phyloP scores from a whole-genome alignment of 2,888 invertebrate genomes.

The Mimas tiliae region DNA sequence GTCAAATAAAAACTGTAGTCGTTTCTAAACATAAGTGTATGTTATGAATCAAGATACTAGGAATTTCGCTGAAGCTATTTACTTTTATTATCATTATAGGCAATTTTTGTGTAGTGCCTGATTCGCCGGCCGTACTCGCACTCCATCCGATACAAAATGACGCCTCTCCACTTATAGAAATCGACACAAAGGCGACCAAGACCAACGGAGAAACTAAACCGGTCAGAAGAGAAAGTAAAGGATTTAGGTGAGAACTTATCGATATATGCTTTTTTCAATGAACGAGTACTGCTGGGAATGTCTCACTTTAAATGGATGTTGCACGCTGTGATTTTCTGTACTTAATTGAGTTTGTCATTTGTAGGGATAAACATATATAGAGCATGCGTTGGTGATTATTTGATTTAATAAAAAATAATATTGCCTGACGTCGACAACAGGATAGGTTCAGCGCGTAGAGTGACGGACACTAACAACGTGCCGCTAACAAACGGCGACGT shows the following conservation, averaged over 20 bases:
- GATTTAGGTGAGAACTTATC: conserved; percentile 66
- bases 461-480: conserved; percentile 56
- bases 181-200: conserved; percentile 44
- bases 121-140: conserved; percentile 37
- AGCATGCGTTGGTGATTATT: too few relatives aligned
- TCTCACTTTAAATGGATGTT: too few relatives aligned
- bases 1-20: too few relatives aligned
- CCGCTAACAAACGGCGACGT: conserved; percentile 56
- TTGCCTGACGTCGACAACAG: conserved; percentile 44
- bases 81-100: too few relatives aligned
- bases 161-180: conserved; percentile 42
- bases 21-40: too few relatives aligned
- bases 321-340: too few relatives aligned
- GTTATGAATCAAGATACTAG: too few relatives aligned
- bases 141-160: conserved; percentile 30
- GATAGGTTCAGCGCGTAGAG: conserved; percentile 77
- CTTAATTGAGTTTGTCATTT: too few relatives aligned
- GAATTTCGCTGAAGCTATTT: too few relatives aligned
- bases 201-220: conserved; percentile 67
- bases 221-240: conserved; percentile 72
- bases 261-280: background rate
- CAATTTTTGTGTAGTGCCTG: conserved; percentile 34
- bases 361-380: too few relatives aligned
- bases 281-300: background rate
- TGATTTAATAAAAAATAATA: too few relatives aligned